phyloP scores from a whole-genome alignment of 2,888 invertebrate genomes.

The Cryptus viduatorius region DNA sequence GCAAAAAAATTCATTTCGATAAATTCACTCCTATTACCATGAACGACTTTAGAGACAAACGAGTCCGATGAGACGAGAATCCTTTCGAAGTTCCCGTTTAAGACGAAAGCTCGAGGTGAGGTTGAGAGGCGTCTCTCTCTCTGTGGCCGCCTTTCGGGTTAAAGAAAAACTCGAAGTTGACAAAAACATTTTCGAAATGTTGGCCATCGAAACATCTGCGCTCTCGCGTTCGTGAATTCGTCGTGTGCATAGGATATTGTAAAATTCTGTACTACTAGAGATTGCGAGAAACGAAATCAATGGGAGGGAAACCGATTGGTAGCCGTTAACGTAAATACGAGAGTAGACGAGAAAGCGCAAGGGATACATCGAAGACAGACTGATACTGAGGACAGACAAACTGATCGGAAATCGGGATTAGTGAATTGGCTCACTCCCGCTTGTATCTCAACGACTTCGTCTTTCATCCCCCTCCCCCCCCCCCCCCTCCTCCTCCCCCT shows the following conservation, averaged over 20 bases:
- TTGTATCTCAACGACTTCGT: conserved; percentile 50
- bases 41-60: conserved; percentile 45
- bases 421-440: conserved; percentile 75
- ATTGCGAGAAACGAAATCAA: conserved; percentile 72
- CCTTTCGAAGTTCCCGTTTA: background rate
- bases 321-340: conserved; percentile 80
- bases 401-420: conserved; percentile 81
- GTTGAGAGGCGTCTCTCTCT: background rate
- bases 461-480: too few relatives aligned
- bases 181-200: conserved; percentile 51
- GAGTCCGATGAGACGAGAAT: conserved; percentile 26
- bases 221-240: conserved; percentile 8
- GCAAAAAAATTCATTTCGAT: conserved; percentile 36
- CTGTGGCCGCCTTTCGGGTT: background rate
- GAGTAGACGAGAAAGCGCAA: conserved; percentile 52
- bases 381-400: conserved; percentile 52
- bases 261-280: background rate
- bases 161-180: conserved; percentile 7
- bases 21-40: conserved; percentile 44
- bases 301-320: conserved; percentile 79
- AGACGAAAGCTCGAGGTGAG: background rate
- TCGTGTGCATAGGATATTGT: conserved; percentile 17
- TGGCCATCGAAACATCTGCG: conserved; percentile 45
- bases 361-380: background rate
- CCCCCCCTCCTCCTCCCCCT: too few relatives aligned